Evolutionary conservation across 2,113 vertebrate genomes (phyloP).

Genomic region (Connochaetes taurinus): DNA sequence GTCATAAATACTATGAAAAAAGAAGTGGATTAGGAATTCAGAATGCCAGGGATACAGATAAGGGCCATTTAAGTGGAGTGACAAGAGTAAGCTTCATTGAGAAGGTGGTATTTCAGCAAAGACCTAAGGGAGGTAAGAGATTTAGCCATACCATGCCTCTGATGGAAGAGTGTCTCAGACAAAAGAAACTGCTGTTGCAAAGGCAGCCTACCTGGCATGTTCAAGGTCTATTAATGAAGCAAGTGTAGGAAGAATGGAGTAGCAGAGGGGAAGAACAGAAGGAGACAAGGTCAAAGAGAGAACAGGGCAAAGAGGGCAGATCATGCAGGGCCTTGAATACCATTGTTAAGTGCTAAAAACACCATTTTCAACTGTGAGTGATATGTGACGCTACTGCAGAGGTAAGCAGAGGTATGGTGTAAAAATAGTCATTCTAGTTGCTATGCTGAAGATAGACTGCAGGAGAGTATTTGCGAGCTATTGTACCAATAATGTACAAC

Average conservation of each 20-base stretch:
- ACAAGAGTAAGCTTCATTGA: background rate
- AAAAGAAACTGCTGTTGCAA: background rate
- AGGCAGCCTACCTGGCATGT: background rate
- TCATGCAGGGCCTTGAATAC: background rate
- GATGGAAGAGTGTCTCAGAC: background rate
- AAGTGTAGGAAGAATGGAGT: background rate
- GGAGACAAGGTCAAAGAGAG: background rate
- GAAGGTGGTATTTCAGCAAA: background rate
- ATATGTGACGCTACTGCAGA: background rate
- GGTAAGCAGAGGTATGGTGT: background rate
- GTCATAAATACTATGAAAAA: background rate
- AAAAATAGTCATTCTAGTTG: background rate
- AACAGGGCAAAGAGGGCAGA: background rate
- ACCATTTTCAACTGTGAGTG: background rate
- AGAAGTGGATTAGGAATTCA: background rate
- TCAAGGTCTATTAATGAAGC: background rate
- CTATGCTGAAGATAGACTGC: background rate
- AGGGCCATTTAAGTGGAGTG: background rate
- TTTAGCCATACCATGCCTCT: background rate
- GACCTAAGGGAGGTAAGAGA: background rate
- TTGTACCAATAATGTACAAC: background rate
- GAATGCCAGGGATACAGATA: background rate
- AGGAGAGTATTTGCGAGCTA: background rate
- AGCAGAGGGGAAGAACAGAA: background rate
- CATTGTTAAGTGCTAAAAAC: background rate